phyloP scores from a whole-genome alignment of 2,888 invertebrate genomes.

The Oscheius sp. region DNA sequence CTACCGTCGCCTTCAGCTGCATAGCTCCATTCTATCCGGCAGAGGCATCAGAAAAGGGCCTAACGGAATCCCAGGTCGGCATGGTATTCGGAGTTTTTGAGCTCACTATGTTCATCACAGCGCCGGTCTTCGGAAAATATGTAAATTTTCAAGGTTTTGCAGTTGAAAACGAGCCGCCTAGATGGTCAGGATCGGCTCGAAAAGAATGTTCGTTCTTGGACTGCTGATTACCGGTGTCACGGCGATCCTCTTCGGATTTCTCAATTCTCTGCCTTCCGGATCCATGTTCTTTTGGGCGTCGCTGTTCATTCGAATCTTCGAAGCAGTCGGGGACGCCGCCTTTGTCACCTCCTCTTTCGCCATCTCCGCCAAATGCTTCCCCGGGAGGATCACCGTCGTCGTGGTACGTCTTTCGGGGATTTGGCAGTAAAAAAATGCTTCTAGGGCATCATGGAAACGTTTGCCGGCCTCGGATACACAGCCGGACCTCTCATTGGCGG shows the following conservation, averaged over 20 bases:
- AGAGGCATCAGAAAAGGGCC: constrained; percentile 69
- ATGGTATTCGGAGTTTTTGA: constrained; percentile 73
- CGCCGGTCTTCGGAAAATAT: constrained; percentile 73
- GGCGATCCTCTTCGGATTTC: constrained; percentile 83
- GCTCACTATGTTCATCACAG: constrained; percentile 70
- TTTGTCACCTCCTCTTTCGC: constrained; percentile 75
- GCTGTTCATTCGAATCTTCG: constrained; percentile 67
- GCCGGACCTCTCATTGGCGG: constrained; percentile 92
- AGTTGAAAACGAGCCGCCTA: constrained; percentile 66
- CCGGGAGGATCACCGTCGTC: constrained; percentile 74
- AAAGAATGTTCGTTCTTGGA: constrained; percentile 85
- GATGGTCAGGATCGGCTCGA: constrained; percentile 84
- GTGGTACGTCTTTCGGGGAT: constrained; percentile 68
- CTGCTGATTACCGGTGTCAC: constrained; percentile 86
- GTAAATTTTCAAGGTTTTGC: constrained; percentile 36
- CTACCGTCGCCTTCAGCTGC: constrained; percentile 71
- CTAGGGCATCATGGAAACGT: constrained; percentile 78
- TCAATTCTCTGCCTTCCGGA: constrained; percentile 71
- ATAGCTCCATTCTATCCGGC: constrained; percentile 73
- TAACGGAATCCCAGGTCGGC: constrained; percentile 71
- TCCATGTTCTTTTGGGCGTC: constrained; percentile 69
- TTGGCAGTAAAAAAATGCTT: neutral
- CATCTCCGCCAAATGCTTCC: constrained; percentile 75
- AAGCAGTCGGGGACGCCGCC: constrained; percentile 73
- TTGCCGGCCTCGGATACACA: constrained; percentile 87